These are phyloP conservation scores for Micoletzkya japonica DNA, from an alignment of 2,888 invertebrate genomes.

Conservation along the genomic window DNA sequence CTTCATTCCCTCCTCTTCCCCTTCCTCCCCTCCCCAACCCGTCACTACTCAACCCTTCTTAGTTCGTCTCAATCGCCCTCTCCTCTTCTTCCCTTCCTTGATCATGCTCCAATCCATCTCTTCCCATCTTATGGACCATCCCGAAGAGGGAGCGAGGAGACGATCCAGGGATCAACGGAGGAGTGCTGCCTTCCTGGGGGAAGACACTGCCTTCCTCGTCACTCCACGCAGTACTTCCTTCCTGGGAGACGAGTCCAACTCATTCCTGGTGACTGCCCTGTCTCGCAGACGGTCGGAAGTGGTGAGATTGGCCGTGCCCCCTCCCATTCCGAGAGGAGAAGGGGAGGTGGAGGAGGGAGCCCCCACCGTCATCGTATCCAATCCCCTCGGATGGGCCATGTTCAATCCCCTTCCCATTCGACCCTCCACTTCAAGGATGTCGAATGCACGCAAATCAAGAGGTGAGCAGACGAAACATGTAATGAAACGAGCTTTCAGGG, in stretches of 20 bases:
- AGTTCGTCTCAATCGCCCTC: too few species aligned
- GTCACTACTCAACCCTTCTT: slow-evolving; percentile 8
- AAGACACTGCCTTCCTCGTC: neutral
- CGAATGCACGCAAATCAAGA: too few species aligned
- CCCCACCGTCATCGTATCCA: slow-evolving; percentile 29
- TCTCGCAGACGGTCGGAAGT: slow-evolving; percentile 16
- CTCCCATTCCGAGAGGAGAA: neutral
- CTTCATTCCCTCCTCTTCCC: neutral
- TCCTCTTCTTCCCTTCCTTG: neutral
- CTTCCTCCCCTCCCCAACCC: neutral
- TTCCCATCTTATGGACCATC: slow-evolving; percentile 51
- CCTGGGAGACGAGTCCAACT: too few species aligned
- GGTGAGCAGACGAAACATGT: too few species aligned
- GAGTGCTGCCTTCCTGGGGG: neutral
- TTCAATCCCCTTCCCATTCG: slow-evolving; percentile 46
- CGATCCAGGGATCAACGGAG: slow-evolving; percentile 34
- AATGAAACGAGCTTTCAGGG: too few species aligned
- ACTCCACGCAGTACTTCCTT: too few species aligned
- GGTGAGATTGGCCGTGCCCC: neutral
- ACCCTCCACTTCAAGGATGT: neutral
- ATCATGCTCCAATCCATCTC: slow-evolving; percentile 53
- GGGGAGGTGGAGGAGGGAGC: neutral
- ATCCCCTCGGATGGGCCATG: slow-evolving; percentile 48
- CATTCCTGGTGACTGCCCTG: slow-evolving; percentile 2
- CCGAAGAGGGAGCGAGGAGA: slow-evolving; percentile 26